Evolutionary conservation across 1,140 invertebrate species (phyloP).

Genomic region (Drosophila kikkawai): DNA sequence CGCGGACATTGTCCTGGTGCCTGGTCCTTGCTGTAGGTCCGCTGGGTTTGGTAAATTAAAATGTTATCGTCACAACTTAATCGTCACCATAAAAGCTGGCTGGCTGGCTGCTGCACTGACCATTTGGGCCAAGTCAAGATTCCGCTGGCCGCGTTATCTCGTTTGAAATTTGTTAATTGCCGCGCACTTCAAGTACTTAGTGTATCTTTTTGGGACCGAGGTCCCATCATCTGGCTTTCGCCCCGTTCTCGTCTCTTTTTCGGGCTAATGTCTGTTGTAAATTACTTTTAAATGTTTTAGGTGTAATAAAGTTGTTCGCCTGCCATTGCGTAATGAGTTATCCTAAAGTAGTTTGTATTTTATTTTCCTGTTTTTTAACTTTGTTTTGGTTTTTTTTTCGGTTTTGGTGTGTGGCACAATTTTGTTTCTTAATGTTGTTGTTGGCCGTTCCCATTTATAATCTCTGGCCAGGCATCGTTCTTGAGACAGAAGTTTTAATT

Average conservation of each 20-base stretch:
- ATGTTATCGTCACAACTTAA: constrained; percentile 80
- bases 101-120: constrained; percentile 49
- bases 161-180: constrained; percentile 80
- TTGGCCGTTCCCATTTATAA: constrained; percentile 38
- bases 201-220: constrained; percentile 63
- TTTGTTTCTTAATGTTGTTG: constrained; percentile 13
- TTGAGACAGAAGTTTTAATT: constrained; percentile 68
- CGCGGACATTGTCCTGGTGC: constrained; percentile 40
- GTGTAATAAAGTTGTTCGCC: constrained; percentile 77
- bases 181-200: constrained; percentile 80
- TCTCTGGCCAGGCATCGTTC: constrained; percentile 48
- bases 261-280: constrained; percentile 73
- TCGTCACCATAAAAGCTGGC: constrained; percentile 66
- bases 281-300: constrained; percentile 79
- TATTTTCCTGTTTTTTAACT: constrained; percentile 16
- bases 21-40: constrained; percentile 71
- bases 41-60: constrained; percentile 65
- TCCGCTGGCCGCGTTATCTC: constrained; percentile 63
- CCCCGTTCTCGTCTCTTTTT: constrained; percentile 34
- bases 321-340: constrained; percentile 78
- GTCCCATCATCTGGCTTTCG: constrained; percentile 53
- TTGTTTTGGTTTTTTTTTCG: not conserved
- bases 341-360: constrained; percentile 57
- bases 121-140: constrained; percentile 54
- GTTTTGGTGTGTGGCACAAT: constrained; percentile 51